A percentile compares a stretch with the other conserved stretches of the same genome.
Evolutionary conservation across 2,888 invertebrate species (phyloP).

Genomic region (Norana najaformis): DNA sequence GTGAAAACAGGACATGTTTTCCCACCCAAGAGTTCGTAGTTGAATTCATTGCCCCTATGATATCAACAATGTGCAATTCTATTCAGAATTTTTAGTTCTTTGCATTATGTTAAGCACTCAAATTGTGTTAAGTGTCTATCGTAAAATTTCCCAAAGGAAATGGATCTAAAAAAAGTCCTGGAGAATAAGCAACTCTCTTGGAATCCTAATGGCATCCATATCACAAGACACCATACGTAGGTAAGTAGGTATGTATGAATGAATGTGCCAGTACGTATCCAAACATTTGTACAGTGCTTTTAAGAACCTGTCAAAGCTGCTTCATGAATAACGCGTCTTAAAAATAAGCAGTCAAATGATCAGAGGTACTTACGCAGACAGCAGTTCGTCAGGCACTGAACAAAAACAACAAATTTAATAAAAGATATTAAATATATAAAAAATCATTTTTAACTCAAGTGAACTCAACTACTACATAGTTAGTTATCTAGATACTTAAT

Average conservation of each 20-base stretch:
- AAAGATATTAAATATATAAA: not conserved
- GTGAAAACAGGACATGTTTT: too few species aligned
- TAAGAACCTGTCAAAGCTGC: not conserved
- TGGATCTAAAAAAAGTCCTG: not conserved
- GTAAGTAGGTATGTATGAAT: not conserved
- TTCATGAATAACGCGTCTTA: not conserved
- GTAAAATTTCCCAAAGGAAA: not conserved
- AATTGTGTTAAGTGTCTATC: not conserved
- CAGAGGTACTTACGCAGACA: conserved; percentile 8
- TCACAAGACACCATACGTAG: too few species aligned
- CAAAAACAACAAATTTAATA: not conserved
- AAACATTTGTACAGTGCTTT: not conserved
- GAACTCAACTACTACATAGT: not conserved
- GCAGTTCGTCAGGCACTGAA: not conserved
- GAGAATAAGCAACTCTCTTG: not conserved
- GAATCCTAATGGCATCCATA: too few species aligned
- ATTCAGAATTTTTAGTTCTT: too few species aligned
- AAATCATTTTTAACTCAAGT: not conserved
- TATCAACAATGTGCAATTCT: too few species aligned
- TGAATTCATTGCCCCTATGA: too few species aligned
- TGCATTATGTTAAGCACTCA: too few species aligned
- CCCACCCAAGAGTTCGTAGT: too few species aligned
- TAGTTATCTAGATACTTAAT: not conserved
- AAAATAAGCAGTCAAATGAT: not conserved
- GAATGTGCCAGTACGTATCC: not conserved